These are phyloP conservation scores for Brachynemurus nebulosus DNA, from an alignment of 2,888 invertebrate genomes.

Conservation along the genomic window DNA sequence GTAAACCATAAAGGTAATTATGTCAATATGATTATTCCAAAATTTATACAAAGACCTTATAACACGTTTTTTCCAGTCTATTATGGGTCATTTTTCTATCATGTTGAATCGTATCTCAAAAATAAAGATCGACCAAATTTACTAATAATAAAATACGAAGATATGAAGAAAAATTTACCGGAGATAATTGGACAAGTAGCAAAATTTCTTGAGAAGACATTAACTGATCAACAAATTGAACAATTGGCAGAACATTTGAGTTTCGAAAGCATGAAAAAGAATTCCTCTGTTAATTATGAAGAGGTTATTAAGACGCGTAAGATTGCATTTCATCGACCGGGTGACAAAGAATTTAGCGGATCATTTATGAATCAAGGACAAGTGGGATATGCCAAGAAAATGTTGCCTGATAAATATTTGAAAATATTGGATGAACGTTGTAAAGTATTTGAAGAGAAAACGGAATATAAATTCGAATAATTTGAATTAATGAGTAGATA, in stretches of 20 bases:
- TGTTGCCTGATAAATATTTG: no score
- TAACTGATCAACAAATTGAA: slow-evolving; percentile 26
- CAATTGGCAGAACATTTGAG: slow-evolving; percentile 33
- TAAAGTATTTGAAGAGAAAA: no score
- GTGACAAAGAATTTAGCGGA: no score
- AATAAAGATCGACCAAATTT: slow-evolving; percentile 19
- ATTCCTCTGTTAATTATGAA: slow-evolving; percentile 32
- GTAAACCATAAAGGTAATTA: slow-evolving; percentile 41
- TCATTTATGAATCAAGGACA: no score
- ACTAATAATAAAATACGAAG: slow-evolving; percentile 25
- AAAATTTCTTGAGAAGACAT: slow-evolving; percentile 29
- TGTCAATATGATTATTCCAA: no score
- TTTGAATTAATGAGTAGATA: no score
- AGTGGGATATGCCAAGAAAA: no score
- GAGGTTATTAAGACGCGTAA: no score
- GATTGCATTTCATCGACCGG: no score
- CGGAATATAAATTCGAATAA: no score
- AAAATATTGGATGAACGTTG: no score
- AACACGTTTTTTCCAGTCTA: background rate
- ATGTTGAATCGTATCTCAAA: slow-evolving; percentile 23
- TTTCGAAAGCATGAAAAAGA: slow-evolving; percentile 37
- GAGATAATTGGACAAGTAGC: slow-evolving; percentile 31
- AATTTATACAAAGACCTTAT: no score
- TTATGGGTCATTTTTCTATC: slow-evolving; percentile 24
- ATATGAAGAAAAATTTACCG: slow-evolving; percentile 30